A percentile compares a stretch with the other conserved stretches of the same genome.
Evolutionary conservation across 2,888 invertebrate genomes (phyloP).

Genomic region (Micoletzkya japonica): DNA sequence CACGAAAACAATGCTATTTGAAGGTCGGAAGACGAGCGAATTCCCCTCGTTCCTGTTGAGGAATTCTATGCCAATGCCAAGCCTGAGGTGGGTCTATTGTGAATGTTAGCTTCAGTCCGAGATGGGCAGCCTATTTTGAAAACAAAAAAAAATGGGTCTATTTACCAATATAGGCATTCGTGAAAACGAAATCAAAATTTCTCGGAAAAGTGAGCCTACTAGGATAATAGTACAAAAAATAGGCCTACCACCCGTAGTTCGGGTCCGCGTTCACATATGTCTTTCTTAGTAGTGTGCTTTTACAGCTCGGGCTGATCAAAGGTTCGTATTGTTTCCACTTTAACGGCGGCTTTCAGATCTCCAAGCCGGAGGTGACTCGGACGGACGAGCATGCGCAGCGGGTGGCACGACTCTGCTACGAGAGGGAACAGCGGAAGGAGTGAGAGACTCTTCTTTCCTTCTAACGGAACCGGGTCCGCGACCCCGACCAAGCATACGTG

Average conservation of each 20-base stretch:
- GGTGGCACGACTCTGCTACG: slow-evolving; percentile 47
- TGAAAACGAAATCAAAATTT: too few relatives aligned
- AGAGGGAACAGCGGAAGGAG: slow-evolving; percentile 46
- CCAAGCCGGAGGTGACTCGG: slow-evolving; percentile 6
- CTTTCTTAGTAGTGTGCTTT: too few relatives aligned
- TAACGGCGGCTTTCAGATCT: slow-evolving; percentile 4
- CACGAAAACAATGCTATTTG: background rate
- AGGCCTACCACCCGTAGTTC: too few relatives aligned
- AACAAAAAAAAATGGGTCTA: too few relatives aligned
- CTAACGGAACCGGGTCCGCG: background rate
- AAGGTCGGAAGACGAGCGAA: slow-evolving; percentile 49
- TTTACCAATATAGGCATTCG: too few relatives aligned
- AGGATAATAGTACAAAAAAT: too few relatives aligned
- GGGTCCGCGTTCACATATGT: too few relatives aligned
- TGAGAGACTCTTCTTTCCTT: slow-evolving; percentile 15
- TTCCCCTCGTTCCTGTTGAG: slow-evolving; percentile 48
- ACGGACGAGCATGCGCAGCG: slow-evolving; percentile 45
- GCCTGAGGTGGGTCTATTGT: background rate
- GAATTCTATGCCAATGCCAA: slow-evolving; percentile 45
- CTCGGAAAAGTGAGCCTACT: too few relatives aligned
- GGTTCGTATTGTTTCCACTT: background rate
- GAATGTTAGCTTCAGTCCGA: background rate
- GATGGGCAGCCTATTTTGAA: too few relatives aligned
- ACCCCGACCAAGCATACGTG: too few relatives aligned
- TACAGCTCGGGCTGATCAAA: too few relatives aligned